Evolutionary conservation across 2,113 vertebrate species (phyloP), one percentile per base, ranked within the genome.

Genomic region (Trachemys scripta): DNA sequence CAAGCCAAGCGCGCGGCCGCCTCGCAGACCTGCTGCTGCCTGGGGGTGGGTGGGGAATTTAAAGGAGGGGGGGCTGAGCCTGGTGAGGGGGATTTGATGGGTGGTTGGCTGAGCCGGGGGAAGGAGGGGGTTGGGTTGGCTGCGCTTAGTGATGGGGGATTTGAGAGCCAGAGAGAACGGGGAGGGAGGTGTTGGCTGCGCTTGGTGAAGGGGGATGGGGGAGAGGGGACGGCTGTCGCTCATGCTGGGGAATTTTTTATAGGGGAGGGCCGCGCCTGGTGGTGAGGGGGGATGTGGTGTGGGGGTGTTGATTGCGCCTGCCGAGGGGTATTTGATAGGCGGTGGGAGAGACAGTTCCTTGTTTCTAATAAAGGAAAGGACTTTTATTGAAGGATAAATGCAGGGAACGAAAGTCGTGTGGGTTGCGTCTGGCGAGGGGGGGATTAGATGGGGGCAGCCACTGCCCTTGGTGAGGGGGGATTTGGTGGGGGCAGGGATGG

Each of bases 71-170:
- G 49, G 45, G 93, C 91, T 57, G 10, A 57, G 96, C 95, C 94
- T 84, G 97, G 95, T n/a, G 91, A 90, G 90, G 91, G 84, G 96
- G 97, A 96, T 97, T 96, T 96, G 95, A 84, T 95, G 96, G 95
- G 96, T 96, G 96, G 96, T 96, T 96, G 96, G 90, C 95, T 91
- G 93, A 92, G 95, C 95, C 92, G 79, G 85, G 91, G 91, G 88
- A 92, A 89, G 29, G 62, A 54, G 38, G 76, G 83, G 57, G 85
- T 42, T 20, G 31, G 80, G 81, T 10, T 85, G 95, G 87, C 95
- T 95, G 94, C 84, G 84, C 90, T 87, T 86, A 13, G 93, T 72
- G 88, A 93, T 89, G 93, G 87, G 93, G 95, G 95, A 94, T 92
- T 89, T 80, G 78, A 85, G 88, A 82, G 82, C 57, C 11, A 27